These are phyloP conservation scores for Xenopus borealis DNA, from an alignment of 2,113 vertebrate species.

Conservation along the genomic window DNA sequence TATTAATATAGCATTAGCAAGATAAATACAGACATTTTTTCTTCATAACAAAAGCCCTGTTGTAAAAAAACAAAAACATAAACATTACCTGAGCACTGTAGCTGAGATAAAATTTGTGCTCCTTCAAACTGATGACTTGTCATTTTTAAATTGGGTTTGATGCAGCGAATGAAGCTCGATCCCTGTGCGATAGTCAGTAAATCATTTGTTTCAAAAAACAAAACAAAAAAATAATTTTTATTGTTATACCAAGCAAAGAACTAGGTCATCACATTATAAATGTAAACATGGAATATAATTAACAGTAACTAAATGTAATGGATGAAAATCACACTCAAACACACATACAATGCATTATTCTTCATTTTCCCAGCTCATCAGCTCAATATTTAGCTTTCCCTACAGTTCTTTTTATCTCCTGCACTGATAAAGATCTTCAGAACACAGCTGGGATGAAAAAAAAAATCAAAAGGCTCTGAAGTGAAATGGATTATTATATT, in stretches of 20 bases:
- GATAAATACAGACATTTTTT: not conserved
- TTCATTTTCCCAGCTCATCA: not conserved
- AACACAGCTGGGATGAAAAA: not conserved
- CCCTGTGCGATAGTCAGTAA: conserved; percentile 69
- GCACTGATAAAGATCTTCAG: conserved; percentile 10
- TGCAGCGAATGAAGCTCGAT: conserved; percentile 94
- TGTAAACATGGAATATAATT: conserved; percentile 12
- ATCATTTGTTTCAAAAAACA: conserved; percentile 27
- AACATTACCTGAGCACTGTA: conserved; percentile 89
- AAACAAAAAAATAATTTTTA: not conserved
- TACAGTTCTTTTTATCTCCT: not conserved
- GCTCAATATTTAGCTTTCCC: conserved; percentile 9
- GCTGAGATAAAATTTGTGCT: conserved; percentile 93
- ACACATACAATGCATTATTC: not conserved
- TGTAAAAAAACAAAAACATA: conserved; percentile 2
- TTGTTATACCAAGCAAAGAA: not conserved
- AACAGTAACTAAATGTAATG: conserved; percentile 16
- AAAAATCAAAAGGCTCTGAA: not conserved
- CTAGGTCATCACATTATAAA: conserved; percentile 29
- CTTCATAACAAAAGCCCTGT: not conserved
- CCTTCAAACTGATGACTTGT: conserved; percentile 93
- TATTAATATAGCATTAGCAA: not conserved
- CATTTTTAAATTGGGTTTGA: conserved; percentile 98
- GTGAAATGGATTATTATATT: conserved; percentile 3
- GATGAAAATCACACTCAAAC: not conserved